Evolutionary conservation across 2,113 vertebrate species (phyloP).

Genomic region (Osmerus eperlanus): DNA sequence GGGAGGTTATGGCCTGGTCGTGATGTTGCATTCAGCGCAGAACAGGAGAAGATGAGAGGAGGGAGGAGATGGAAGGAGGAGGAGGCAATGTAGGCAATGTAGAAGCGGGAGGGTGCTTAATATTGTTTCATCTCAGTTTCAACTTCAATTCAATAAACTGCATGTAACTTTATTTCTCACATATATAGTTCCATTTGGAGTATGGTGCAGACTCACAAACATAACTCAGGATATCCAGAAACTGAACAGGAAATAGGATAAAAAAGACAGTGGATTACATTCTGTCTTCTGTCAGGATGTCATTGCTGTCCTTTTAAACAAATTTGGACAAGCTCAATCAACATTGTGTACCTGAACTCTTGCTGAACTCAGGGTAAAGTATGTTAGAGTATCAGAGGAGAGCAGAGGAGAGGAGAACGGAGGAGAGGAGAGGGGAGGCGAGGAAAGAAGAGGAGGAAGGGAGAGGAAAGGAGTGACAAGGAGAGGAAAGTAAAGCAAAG

Average conservation of each 20-base stretch:
- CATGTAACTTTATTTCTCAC: neutral
- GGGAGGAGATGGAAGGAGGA: neutral
- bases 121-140: neutral
- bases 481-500: no score
- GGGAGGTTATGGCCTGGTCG: neutral
- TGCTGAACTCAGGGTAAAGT: neutral
- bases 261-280: no score
- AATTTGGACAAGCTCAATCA: neutral
- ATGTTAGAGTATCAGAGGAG: neutral
- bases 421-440: neutral
- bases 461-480: no score
- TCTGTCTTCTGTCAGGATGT: neutral
- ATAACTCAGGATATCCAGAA: no score
- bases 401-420: neutral
- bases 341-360: neutral
- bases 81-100: neutral
- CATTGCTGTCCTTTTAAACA: neutral
- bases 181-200: no score
- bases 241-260: no score
- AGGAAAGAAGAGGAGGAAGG: neutral
- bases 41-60: neutral
- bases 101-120: neutral
- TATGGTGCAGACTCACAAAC: neutral
- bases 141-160: neutral
- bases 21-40: neutral